These are phyloP conservation scores for Gnatocerus cornutus DNA, from an alignment of 2,888 invertebrate genomes.

Conservation along the genomic window DNA sequence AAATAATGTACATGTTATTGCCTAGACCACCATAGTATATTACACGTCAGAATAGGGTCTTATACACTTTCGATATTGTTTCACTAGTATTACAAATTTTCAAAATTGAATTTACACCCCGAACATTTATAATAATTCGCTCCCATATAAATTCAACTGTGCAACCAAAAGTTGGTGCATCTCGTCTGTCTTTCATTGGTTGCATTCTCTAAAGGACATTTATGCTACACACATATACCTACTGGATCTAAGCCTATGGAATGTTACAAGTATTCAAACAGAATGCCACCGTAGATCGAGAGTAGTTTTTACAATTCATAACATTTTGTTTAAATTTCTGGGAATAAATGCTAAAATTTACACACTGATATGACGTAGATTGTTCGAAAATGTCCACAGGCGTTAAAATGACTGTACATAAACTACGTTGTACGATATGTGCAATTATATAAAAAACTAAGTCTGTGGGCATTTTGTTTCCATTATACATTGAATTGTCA, in stretches of 20 bases:
- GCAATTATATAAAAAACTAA: slow-evolving; percentile 56
- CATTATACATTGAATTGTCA: slow-evolving; percentile 43
- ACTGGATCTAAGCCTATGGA: slow-evolving; percentile 56
- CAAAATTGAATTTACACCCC: slow-evolving; percentile 51
- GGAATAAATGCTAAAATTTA: slow-evolving; percentile 53
- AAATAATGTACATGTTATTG: slow-evolving; percentile 74
- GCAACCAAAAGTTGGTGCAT: slow-evolving; percentile 43
- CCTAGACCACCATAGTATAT: slow-evolving; percentile 72
- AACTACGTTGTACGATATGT: slow-evolving; percentile 64
- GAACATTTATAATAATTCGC: slow-evolving; percentile 16
- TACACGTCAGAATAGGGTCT: slow-evolving; percentile 72
- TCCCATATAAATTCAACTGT: slow-evolving; percentile 34
- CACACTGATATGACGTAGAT: slow-evolving; percentile 63
- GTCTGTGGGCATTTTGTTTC: slow-evolving; percentile 55
- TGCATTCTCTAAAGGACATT: slow-evolving; percentile 58
- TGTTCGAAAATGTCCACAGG: slow-evolving; percentile 58
- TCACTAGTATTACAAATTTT: slow-evolving; percentile 54
- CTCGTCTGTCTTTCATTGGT: slow-evolving; percentile 49
- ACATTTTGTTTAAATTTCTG: slow-evolving; percentile 41
- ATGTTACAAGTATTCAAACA: slow-evolving; percentile 54
- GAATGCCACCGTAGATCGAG: slow-evolving; percentile 42
- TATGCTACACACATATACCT: slow-evolving; percentile 68
- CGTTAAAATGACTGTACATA: slow-evolving; percentile 46
- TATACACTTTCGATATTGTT: slow-evolving; percentile 57
- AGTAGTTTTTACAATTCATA: slow-evolving; percentile 39